Base-by-base conservation (phyloP, 2,797 vertebrate genomes). In the Coluber constrictor region DNA sequence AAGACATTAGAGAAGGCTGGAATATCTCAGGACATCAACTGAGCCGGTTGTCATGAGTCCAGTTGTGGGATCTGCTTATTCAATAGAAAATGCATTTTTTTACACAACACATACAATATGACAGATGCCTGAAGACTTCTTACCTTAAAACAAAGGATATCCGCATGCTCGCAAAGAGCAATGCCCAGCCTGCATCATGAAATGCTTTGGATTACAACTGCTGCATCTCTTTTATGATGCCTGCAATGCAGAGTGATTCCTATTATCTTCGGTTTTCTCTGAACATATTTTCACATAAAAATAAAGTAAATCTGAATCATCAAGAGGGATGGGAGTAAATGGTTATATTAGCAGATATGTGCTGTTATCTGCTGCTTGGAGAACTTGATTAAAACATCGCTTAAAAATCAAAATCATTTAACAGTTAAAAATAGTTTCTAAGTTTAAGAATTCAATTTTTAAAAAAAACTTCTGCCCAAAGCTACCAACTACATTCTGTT, bases 241-340 rank as follows among this genome's bases (percentile, higher is more conserved):
- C 88, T 93, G 90, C 93, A 93, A 89, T 93, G 93, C 89, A 70
- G 91, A 95, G n/a, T 5, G 11, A 1, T 5, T 29, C 86, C 54
- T 88, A 3, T 61, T n/a, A 86, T 59, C 93, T 59, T 7, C 5
- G 55, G 43, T 91, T 94, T 95, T 90, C 54, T 83, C 70, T 74
- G 61, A 70, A 47, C 15, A 74, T 79, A 79, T 90, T 86, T 60
- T 87, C 55, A 12, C 18, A 15, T 86, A 47, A 27, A 0, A n/a
- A 74, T 54, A 29, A 93, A 94, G 12, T 60, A n/a, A 55, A 92
- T 23, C 4, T 89, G 56, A 91, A 15, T 89, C 57, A 93, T 88
- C 61, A 91, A n/a, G 11, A 56, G 43, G 56, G n/a, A 16, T 55
- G 43, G n/a, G 15, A 91, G 47, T 47, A 29, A 63, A 61, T 89